Conservation (phyloP, 2,888 invertebrate genomes). For the Pristionchus japonicus region DNA sequence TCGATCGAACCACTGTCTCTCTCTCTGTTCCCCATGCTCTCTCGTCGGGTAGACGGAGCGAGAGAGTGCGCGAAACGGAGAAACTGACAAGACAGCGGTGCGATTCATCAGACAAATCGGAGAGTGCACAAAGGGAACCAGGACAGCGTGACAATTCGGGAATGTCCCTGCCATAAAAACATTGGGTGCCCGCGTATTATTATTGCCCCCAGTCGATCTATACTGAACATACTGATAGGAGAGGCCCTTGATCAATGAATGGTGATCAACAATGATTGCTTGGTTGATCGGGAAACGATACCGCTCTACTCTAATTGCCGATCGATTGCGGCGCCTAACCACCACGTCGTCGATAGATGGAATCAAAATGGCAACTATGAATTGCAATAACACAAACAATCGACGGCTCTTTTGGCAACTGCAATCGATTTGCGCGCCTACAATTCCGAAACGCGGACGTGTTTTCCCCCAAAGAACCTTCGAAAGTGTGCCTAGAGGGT, state of each 20-base stretch:
- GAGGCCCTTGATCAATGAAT: no score
- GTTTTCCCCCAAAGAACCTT: not conserved
- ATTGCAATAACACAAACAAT: not conserved
- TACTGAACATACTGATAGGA: not conserved
- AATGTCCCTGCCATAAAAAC: not conserved
- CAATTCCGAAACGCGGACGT: not conserved
- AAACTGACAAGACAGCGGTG: not conserved
- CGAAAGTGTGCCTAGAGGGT: no score
- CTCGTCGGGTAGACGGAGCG: no score
- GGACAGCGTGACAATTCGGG: constrained; percentile 23
- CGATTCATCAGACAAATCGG: not conserved
- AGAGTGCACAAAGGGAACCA: not conserved
- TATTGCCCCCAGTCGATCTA: not conserved
- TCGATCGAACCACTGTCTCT: no score
- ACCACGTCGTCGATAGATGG: not conserved
- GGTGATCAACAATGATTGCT: not conserved
- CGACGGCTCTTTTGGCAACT: not conserved
- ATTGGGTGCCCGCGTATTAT: not conserved
- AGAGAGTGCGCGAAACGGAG: no score
- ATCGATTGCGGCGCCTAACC: not conserved
- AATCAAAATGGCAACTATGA: not conserved
- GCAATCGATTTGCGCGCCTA: not conserved
- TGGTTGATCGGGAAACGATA: not conserved
- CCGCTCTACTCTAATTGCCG: not conserved
- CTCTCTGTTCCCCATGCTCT: no score